phyloP scores from a whole-genome alignment of 2,113 vertebrate species.

The Pongo pygmaeus region DNA sequence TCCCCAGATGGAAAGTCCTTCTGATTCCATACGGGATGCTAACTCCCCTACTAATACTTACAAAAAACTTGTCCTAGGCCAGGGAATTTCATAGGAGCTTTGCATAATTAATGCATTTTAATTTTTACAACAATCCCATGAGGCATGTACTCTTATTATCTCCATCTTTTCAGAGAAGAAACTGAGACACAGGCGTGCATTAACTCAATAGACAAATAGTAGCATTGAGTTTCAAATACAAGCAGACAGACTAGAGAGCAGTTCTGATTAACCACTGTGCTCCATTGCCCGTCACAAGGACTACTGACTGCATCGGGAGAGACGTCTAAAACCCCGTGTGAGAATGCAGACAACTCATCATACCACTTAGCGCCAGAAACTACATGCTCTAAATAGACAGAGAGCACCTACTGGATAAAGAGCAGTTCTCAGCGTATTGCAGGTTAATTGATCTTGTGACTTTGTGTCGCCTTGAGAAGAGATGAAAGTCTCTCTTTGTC shows the following conservation, averaged over 20 bases:
- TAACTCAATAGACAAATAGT: neutral
- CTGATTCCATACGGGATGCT: neutral
- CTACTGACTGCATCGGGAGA: neutral
- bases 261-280: neutral
- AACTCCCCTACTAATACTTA: too few species aligned
- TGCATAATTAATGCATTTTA: slow-evolving; percentile 16
- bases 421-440: neutral
- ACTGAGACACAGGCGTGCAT: neutral
- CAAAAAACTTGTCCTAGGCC: neutral
- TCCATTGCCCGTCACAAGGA: neutral
- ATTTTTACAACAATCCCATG: neutral
- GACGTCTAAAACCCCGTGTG: neutral
- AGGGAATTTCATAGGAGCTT: neutral
- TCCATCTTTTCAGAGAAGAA: neutral
- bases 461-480: slow-evolving; percentile 2
- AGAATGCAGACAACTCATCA: neutral
- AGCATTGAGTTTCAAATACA: neutral
- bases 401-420: neutral
- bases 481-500: neutral
- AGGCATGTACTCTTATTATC: neutral
- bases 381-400: neutral
- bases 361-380: neutral
- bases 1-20: neutral
- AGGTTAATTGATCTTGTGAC: slow-evolving; percentile 10
- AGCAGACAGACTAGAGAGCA: neutral